phyloP scores from a whole-genome alignment of 2,113 vertebrate species.

The Macaca mulatta region DNA sequence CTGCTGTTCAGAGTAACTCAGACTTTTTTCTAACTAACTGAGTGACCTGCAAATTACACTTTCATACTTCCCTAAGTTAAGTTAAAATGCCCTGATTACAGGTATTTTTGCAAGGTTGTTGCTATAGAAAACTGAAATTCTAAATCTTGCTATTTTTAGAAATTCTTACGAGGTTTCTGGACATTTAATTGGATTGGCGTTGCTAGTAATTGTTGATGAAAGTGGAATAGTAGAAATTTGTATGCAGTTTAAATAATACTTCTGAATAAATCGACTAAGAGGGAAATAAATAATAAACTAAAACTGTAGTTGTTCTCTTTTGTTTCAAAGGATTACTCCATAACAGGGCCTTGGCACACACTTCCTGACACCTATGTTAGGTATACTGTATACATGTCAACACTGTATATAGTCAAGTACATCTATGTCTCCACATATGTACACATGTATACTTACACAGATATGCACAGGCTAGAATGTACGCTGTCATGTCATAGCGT shows the following conservation, averaged over 20 bases:
- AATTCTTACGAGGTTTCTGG: neutral
- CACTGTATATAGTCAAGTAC: neutral
- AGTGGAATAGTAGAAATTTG: neutral
- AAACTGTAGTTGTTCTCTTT: neutral
- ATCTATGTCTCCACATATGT: neutral
- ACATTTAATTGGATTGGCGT: slow-evolving; percentile 10
- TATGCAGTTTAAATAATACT: neutral
- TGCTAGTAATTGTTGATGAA: neutral
- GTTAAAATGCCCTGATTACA: slow-evolving; percentile 46
- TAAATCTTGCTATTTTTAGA: slow-evolving; percentile 38
- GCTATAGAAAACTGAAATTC: slow-evolving; percentile 16
- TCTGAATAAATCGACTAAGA: neutral
- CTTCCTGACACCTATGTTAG: neutral
- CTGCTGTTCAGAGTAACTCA: slow-evolving; percentile 20
- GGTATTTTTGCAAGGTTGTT: slow-evolving; percentile 18
- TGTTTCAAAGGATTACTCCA: neutral
- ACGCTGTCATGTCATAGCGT: neutral
- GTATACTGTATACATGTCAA: neutral
- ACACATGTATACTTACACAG: neutral
- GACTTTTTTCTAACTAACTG: neutral
- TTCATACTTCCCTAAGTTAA: neutral
- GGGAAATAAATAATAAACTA: neutral
- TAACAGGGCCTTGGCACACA: neutral
- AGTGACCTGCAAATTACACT: slow-evolving; percentile 45
- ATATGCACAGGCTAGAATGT: neutral